Base-by-base conservation (phyloP, 2,797 vertebrate species). In the Ispidina picta region DNA sequence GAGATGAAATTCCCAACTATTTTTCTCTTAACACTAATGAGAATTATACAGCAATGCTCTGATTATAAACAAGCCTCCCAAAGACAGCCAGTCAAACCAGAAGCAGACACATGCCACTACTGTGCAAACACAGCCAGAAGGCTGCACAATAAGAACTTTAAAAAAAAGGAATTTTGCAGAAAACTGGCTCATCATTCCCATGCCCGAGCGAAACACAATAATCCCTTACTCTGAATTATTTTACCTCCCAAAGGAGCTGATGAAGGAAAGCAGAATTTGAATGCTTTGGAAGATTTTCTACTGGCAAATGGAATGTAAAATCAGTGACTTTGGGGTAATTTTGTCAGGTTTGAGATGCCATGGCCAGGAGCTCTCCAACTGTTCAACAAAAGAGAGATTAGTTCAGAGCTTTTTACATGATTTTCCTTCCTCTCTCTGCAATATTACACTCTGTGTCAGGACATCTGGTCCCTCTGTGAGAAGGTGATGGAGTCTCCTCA, bases 381-480 rank as follows among this genome's bases (percentile, higher is more conserved):
- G 86, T 89, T 92, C 65, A 15, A 95, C 91, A 97, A 95, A 96
- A 95, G 68, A 28, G 21, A 75, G 52, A 94, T 95, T 92, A 96
- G 93, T 71, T 93, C 88, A 56, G 77, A 83, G 90, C 71, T 83
- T 84, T 94, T 76, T 60, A 59, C 56, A 69, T 81, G 14, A 4
- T 83, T 83, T 85, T 90, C 74, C 74, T 83, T 8, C 60, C 46
- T 65, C 66, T 90, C 83, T 78, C 29, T 19, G 16, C 75, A 92
- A 89, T 86, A 86, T 85, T 86, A 44, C 63, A 35, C 81, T 90
- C 80, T 20, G 13, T 65, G 14, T 44, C 62, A 82, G 91, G 94
- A 94, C 97, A 97, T 90, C 97, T 97, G 96, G 94, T 93, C 92
- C 91, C 94, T 87, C 76, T 26, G 95, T 77, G 88, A 95, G 95